A percentile compares a stretch with the other conserved stretches of the same genome.
Conservation (phyloP, 1,140 invertebrate genomes). For the Dendroctonus valens region DNA sequence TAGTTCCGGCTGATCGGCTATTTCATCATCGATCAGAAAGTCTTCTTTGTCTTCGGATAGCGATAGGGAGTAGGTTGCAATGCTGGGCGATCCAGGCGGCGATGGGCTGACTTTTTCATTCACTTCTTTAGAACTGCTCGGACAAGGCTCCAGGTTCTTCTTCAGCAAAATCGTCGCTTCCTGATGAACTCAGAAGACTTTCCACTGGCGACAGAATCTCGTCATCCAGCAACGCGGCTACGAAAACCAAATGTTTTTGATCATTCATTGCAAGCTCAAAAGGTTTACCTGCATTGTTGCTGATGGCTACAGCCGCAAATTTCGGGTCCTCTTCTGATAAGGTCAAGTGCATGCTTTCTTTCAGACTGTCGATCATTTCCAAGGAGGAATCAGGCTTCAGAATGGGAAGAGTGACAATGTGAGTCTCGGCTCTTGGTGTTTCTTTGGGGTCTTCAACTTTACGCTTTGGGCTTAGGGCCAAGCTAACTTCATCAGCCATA, state of each 20-base stretch:
- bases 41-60: constrained; percentile 68
- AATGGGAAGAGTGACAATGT: constrained; percentile 38
- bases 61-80: constrained; percentile 72
- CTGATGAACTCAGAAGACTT: constrained; percentile 68
- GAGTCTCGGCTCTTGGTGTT: not conserved
- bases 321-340: constrained; percentile 67
- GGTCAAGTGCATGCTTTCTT: constrained; percentile 51
- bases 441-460: constrained; percentile 48
- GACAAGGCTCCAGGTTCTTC: constrained; percentile 49
- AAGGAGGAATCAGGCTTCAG: constrained; percentile 21
- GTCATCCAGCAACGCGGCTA: constrained; percentile 58
- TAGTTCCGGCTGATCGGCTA: constrained; percentile 83
- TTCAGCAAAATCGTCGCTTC: constrained; percentile 54
- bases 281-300: constrained; percentile 57
- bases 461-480: constrained; percentile 56
- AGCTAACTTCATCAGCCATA: constrained; percentile 64
- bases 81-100: constrained; percentile 71
- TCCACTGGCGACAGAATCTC: constrained; percentile 71
- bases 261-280: not conserved
- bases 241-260: not conserved
- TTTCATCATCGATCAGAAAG: constrained; percentile 85
- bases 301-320: constrained; percentile 70
- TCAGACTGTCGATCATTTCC: constrained; percentile 16
- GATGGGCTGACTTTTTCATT: constrained; percentile 47
- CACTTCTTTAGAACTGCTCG: constrained; percentile 48